Base-by-base conservation (phyloP, 2,113 vertebrate genomes). In the Perccottus glenii region DNA sequence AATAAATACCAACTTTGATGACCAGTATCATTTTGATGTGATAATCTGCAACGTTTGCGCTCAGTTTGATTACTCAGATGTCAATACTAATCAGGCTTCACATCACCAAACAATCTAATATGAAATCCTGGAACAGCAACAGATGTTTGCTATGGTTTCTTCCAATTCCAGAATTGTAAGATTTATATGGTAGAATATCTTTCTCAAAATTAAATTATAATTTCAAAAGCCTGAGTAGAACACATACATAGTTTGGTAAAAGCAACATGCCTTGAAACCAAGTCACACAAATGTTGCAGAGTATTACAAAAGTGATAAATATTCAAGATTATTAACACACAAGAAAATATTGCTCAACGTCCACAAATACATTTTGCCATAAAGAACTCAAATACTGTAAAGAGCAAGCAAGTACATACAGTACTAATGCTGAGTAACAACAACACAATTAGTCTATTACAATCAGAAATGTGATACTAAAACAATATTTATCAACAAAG, bases 351-450 rank as follows among this genome's bases (percentile, higher is more conserved):
- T 53, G 11, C 42, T 35, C 32, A 19, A 19, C 9, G 1, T 50
- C 27, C 69, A 78, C 66, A 72, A 38, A 52, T 66, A 77, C 58
- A 66, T 71, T 76, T 77, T 42, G 69, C 52, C 47, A 46, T 27
- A 27, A 52, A 71, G 81, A 69, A 62, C 47, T 68, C 11, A 51
- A 19, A 67, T 45, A 60, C 9, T 14, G 15, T n/a, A 16, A 60
- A 48, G 53, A 59, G n/a, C 9, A 68, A 68, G 40, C 64, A 75
- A 66, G 74, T 38, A 58, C 57, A 70, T 64, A 43, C 27, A 76
- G 27, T 32, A 83, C 55, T 42, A 79, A 27, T 62, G 70, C 71
- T 62, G 50, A 64, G 57, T 76, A 58, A 68, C 61, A 0, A 36
- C 19, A 76, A 71, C 64, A 45, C 11, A 67, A 58, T 33, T 33